Base-by-base conservation (phyloP, 2,113 vertebrate species). In the Xerus inauris region DNA sequence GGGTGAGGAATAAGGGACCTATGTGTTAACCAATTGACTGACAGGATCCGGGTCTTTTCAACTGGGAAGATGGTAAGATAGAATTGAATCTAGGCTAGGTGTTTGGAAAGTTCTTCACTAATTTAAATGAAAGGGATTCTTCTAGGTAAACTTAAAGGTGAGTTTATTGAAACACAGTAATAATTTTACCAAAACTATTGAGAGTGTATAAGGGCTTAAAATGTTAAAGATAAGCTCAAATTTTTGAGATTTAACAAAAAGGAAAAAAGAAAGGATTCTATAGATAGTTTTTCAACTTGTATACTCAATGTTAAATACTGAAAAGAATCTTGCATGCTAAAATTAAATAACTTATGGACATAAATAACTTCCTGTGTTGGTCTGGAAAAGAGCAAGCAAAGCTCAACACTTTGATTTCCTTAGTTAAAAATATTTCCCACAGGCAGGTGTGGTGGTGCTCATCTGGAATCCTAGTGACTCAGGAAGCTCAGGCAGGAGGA, bases 171-270 rank as follows among this genome's bases (percentile, higher is more conserved):
- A 89, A 84, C 22, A 45, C 1, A 28, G 24, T 47, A 24, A 35
- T 81, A 81, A 92, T 69, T 95, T 65, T 80, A 76, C 35, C 35
- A 57, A 92, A 87, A 94, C 20, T 89, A 51, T 93, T 57, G 28
- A 51, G 40, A 79, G 9, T 47, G 5, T 49, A 20, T 22, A 26
- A 62, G 13, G 64, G 92, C 38, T 30, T 67, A 22, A 2, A 87
- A 62, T 47, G 64, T 20, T 82, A 90, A 47, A 42, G 16, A 35
- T 59, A n/a, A 87, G n/a, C 72, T 95, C 45, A 59, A 67, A 30
- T 69, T 38, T 59, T 54, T 86, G 49, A 94, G 32, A 89, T 32
- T 59, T 67, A 59, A 51, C 40, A 62, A 54, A 59, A 91, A 91
- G 71, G 28, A 47, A 42, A 57, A 54, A 47, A 59, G 38, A 35